These are phyloP conservation scores for Tachycineta bicolor DNA, from an alignment of 2,113 vertebrate genomes.

Conservation along the genomic window DNA sequence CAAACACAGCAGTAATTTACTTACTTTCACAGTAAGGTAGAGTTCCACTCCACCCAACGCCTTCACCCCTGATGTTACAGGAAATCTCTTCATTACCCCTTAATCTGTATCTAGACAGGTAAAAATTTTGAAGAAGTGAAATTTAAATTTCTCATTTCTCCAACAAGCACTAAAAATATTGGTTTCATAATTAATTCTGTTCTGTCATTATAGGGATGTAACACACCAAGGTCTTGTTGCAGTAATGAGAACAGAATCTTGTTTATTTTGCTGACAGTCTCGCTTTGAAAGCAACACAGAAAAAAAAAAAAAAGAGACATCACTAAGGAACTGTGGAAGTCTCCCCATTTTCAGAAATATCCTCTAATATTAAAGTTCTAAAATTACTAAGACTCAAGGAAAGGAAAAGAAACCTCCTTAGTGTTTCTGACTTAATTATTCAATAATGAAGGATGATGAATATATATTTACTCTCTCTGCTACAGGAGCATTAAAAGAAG, in stretches of 20 bases:
- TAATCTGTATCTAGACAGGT: slow-evolving; percentile 38
- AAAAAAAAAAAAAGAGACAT: neutral
- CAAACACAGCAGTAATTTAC: neutral
- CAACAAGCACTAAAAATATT: neutral
- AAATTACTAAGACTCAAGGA: neutral
- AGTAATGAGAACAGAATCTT: neutral
- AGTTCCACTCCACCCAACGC: neutral
- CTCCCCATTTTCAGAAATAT: neutral
- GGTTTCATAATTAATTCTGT: neutral
- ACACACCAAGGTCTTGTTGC: neutral
- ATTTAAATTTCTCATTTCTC: neutral
- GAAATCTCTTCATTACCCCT: neutral
- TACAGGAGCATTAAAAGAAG: neutral
- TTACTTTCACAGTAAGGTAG: slow-evolving; percentile 61
- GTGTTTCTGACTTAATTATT: neutral
- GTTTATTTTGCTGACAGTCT: neutral
- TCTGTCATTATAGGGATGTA: neutral
- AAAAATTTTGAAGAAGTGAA: neutral
- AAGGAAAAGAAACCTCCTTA: neutral
- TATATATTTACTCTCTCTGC: neutral
- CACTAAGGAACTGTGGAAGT: neutral
- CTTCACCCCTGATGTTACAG: neutral
- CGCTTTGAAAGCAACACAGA: neutral
- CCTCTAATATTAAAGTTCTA: neutral
- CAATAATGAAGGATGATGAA: neutral